Percentiles rank a stretch among this genome's conserved stretches.
These are phyloP conservation scores for Petrolisthes manimaculis DNA, from an alignment of 2,888 invertebrate species.

Conservation along the genomic window DNA sequence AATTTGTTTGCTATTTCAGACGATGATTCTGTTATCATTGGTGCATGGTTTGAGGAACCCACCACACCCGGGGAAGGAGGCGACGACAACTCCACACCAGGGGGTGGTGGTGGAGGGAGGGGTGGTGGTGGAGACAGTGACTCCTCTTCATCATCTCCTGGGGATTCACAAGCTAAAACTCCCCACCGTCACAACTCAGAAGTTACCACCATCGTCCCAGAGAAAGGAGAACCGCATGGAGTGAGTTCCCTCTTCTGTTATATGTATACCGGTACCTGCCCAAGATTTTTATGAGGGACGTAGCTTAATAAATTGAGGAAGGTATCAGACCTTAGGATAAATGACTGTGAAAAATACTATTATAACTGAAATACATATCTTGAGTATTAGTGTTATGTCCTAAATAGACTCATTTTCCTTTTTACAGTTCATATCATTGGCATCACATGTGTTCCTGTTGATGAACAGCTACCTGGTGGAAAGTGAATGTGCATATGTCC, in stretches of 20 bases:
- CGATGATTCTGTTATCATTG: constrained; percentile 65
- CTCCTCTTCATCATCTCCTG: constrained; percentile 56
- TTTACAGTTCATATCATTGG: constrained; percentile 81
- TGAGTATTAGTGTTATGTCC: background rate
- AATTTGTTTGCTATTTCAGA: constrained; percentile 24
- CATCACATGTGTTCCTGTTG: constrained; percentile 87
- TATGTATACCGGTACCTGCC: too few species aligned
- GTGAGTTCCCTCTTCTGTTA: constrained; percentile 67
- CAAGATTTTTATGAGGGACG: too few species aligned
- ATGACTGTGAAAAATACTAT: background rate
- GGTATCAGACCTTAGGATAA: too few species aligned
- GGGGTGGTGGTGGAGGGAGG: constrained; percentile 29
- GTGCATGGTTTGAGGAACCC: constrained; percentile 66
- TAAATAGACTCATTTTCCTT: background rate
- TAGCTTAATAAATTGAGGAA: too few species aligned
- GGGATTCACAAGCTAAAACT: constrained; percentile 60
- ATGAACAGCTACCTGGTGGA: constrained; percentile 85
- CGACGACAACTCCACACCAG: constrained; percentile 53
- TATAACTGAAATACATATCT: background rate
- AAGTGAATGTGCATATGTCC: constrained; percentile 78
- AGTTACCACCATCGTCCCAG: constrained; percentile 69
- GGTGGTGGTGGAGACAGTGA: constrained; percentile 57
- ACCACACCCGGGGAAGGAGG: constrained; percentile 63
- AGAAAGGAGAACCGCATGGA: constrained; percentile 71
- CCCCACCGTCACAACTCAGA: constrained; percentile 63